phyloP scores from a whole-genome alignment of 2,797 vertebrate species.

The Austrolebias charrua region DNA sequence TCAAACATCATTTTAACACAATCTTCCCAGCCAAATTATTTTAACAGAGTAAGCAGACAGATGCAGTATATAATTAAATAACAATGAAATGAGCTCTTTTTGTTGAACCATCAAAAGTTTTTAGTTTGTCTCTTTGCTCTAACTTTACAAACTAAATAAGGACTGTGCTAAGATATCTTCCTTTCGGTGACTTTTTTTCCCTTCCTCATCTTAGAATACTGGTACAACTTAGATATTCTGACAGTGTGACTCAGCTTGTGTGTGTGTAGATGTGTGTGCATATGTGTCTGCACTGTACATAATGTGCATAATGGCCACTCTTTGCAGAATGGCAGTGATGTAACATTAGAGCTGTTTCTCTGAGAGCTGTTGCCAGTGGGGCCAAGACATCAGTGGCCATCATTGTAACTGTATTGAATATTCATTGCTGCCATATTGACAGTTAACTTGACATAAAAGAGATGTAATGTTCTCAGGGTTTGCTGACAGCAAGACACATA shows the following conservation, averaged over 20 bases:
- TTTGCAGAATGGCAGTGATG: constrained; percentile 36
- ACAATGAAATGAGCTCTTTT: constrained; percentile 15
- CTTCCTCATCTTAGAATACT: constrained; percentile 21
- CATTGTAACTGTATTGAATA: constrained; percentile 44
- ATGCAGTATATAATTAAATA: constrained; percentile 19
- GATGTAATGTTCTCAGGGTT: constrained; percentile 15
- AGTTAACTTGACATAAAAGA: constrained; percentile 45
- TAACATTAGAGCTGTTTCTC: constrained; percentile 48
- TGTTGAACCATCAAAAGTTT: no score
- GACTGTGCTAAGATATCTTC: constrained; percentile 33
- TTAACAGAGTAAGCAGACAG: constrained; percentile 18
- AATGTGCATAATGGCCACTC: constrained; percentile 47
- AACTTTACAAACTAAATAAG: constrained; percentile 36
- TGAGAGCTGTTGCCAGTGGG: constrained; percentile 45
- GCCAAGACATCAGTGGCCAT: constrained; percentile 51
- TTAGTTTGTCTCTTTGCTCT: constrained; percentile 24
- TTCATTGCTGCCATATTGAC: constrained; percentile 47
- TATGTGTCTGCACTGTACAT: constrained; percentile 24
- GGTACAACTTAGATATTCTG: constrained; percentile 40
- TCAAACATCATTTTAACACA: constrained; percentile 8
- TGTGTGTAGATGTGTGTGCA: constrained; percentile 5
- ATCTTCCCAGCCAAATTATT: constrained; percentile 2
- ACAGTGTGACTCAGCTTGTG: constrained; percentile 1
- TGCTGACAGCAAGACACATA: constrained; percentile 23
- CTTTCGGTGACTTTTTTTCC: constrained; percentile 37